Conservation (phyloP, 2,113 vertebrate species). For the Psittacara wagleri region DNA sequence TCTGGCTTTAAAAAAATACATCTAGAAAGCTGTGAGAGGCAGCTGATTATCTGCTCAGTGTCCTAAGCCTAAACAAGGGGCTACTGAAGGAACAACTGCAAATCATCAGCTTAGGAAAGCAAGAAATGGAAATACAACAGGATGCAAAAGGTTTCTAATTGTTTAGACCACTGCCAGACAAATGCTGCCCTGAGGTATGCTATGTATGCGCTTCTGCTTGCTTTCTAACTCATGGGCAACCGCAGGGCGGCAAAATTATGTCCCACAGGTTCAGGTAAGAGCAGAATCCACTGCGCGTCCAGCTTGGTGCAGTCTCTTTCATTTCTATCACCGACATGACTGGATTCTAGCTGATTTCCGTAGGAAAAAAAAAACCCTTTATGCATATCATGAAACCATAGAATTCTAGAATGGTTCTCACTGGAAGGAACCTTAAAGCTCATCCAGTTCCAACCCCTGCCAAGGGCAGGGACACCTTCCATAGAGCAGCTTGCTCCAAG, state of each 20-base stretch:
- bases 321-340: background rate
- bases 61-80: background rate
- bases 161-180: background rate
- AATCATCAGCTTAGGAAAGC: background rate
- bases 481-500: background rate
- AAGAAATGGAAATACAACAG: background rate
- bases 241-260: background rate
- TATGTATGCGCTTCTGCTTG: background rate
- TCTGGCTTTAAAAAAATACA: background rate
- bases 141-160: background rate
- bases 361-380: accelerated
- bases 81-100: background rate
- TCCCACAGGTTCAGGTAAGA: background rate
- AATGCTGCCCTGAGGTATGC: background rate
- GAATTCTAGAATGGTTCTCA: background rate
- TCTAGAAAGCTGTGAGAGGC: background rate
- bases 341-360: background rate
- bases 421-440: background rate
- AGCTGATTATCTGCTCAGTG: background rate
- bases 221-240: background rate
- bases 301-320: background rate
- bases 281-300: background rate
- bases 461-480: background rate
- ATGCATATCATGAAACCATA: background rate
- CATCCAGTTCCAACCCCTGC: background rate